Evolutionary conservation across 2,113 vertebrate genomes (phyloP).

Genomic region (Tiliqua scincoides): DNA sequence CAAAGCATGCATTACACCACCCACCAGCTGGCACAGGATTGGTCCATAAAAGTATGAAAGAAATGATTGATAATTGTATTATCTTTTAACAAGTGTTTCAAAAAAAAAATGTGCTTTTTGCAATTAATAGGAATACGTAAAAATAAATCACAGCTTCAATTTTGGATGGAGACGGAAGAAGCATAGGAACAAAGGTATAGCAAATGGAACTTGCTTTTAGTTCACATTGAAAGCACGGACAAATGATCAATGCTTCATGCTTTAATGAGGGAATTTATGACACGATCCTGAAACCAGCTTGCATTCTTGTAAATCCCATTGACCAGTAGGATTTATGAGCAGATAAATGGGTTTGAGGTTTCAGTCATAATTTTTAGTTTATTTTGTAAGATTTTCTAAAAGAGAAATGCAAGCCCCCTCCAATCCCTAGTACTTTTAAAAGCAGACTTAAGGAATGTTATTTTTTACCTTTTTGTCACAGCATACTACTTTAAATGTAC

Average conservation of each 20-base stretch:
- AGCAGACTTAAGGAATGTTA: neutral
- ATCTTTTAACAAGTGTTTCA: neutral
- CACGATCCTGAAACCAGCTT: constrained; percentile 10
- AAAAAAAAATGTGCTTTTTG: neutral
- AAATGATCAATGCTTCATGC: constrained; percentile 18
- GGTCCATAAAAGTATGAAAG: neutral
- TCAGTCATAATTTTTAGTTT: constrained; percentile 3
- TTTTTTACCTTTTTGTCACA: neutral
- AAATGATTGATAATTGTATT: no score
- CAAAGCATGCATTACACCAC: no score
- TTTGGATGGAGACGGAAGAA: neutral
- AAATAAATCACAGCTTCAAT: neutral
- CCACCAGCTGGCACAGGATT: neutral
- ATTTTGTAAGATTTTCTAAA: constrained; percentile 6
- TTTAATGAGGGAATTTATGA: constrained; percentile 18
- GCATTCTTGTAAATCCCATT: constrained; percentile 4
- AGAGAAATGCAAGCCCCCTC: neutral
- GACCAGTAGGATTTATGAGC: constrained; percentile 10
- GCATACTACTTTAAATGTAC: neutral
- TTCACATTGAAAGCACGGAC: neutral
- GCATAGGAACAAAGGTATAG: neutral
- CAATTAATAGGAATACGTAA: neutral
- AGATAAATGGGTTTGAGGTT: constrained; percentile 15
- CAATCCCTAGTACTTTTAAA: neutral
- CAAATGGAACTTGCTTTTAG: neutral